phyloP scores from a whole-genome alignment of 2,113 vertebrate genomes.

The Ictidomys tridecemlineatus region DNA sequence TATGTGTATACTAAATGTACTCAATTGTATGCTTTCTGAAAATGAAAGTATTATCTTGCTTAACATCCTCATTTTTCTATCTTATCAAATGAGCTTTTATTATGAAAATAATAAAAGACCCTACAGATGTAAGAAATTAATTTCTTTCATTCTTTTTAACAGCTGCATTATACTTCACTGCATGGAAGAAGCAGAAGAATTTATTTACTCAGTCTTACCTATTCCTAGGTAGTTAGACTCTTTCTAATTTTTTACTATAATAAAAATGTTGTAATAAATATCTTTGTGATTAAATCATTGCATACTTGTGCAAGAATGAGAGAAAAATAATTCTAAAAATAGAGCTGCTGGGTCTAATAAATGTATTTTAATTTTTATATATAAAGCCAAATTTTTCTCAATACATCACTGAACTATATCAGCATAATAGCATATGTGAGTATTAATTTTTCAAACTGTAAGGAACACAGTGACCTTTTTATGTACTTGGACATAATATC shows the following conservation, averaged over 20 bases:
- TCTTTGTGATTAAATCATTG: background rate
- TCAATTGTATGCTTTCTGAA: background rate
- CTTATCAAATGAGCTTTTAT: background rate
- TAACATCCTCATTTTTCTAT: background rate
- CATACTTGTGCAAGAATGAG: background rate
- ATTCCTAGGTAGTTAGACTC: background rate
- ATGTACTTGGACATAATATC: fast-evolving
- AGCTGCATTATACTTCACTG: background rate
- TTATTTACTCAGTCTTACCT: background rate
- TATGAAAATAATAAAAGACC: background rate
- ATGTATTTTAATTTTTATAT: background rate
- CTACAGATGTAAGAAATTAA: background rate
- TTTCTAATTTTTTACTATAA: background rate
- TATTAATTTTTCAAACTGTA: background rate
- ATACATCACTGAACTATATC: background rate
- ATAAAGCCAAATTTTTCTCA: background rate
- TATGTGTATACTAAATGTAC: background rate
- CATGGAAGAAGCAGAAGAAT: background rate
- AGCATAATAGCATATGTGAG: background rate
- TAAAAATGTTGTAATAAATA: background rate
- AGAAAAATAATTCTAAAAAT: background rate
- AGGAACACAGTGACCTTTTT: background rate
- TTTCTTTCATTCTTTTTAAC: background rate
- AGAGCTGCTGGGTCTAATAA: background rate
- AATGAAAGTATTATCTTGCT: background rate